Evolutionary conservation across 1,140 invertebrate genomes (phyloP), one percentile per base, ranked within the genome.

Genomic region (Ceratina calcarata): DNA sequence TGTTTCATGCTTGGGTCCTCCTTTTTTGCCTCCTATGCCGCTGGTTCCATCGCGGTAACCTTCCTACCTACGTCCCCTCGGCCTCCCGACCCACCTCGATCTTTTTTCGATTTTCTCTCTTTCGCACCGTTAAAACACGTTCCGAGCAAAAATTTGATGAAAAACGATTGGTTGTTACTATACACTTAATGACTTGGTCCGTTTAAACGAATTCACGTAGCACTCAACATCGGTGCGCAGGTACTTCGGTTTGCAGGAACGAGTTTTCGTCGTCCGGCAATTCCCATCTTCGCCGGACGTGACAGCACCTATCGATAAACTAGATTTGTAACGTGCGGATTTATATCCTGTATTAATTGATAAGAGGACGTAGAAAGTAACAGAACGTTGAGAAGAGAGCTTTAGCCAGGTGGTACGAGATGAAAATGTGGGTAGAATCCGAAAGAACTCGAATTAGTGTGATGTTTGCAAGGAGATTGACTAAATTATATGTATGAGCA

Each of bases 101-200:
- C 37, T 66, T 49, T 66, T 51, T 27, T 65, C 27, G n/a, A 55
- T 24, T 32, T 6, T 66, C 32, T 7, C 32, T 51, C 27, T 53
- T 51, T n/a, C n/a, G 51, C 18, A 51, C n/a, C 49, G 18, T 20
- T 55, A 27, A 62, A 58, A 85, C 74, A 81, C 57, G 66, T 81
- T 78, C 61, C 49, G 57, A 69, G 49, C 69, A 78, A 84, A 79
- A 85, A 85, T 85, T 72, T 78, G 60, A 85, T 81, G 51, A 57
- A 65, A 20, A 32, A 22, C n/a, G 71, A 75, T 84, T 78, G 82
- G 66, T 71, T 84, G 73, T 85, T 81, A 84, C 45, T 57, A 51
- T 61, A 71, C 57, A n/a, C 51, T 81, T 86, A 73, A 86, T 82
- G 57, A 72, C 66, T 79, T 45, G 61, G 18, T 65, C 61, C 22